Base-by-base conservation (phyloP, 2,888 invertebrate genomes). In the Ophion ventricosus region DNA sequence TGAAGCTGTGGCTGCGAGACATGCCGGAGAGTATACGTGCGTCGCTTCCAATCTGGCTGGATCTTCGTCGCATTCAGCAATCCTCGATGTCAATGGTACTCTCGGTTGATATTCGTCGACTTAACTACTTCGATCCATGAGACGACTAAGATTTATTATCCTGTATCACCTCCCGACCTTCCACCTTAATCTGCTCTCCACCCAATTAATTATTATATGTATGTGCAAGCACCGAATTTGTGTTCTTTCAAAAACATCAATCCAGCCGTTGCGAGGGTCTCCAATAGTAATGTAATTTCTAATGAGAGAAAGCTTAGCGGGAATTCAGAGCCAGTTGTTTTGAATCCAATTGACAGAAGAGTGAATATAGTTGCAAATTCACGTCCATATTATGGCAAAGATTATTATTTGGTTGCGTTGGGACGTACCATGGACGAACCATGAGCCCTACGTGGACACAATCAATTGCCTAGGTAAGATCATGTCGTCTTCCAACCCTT, bases 1-100 rank as follows among this genome's bases (percentile, higher is more conserved):
- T 88, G 96, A 96, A 89, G 95, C 95, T 57, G 95, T 96, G 84
- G 95, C 95, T 82, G 96, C 95, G 70, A 94, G 94, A 88, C 96
- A 96, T 90, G 95, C 96, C 63, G 97, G 97, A 79, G 95, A 95
- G 88, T 97, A 96, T 92, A 96, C 96, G 82, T 97, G 97, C 92
- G 94, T 95, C 87, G 97, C 94, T 20, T 92, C 92, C 4, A 92
- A 92, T 78, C 86, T 87, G 59, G 97, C 96, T 79, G 97, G 97
- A 86, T 94, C 94, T 87, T 94, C 95, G 69, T 95, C 95, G 89
- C 95, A 95, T 92, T 95, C 96, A 4, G 94, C 96, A 74, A 94
- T 95, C 90, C 94, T 97, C 89, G 94, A 95, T 89, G 96, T 97
- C 75, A 97, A 97, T 92, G 97, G 97, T 97, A 96, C 93, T 80